These are phyloP conservation scores for Drosophila siamana DNA, from an alignment of 2,888 invertebrate species.

Conservation along the genomic window DNA sequence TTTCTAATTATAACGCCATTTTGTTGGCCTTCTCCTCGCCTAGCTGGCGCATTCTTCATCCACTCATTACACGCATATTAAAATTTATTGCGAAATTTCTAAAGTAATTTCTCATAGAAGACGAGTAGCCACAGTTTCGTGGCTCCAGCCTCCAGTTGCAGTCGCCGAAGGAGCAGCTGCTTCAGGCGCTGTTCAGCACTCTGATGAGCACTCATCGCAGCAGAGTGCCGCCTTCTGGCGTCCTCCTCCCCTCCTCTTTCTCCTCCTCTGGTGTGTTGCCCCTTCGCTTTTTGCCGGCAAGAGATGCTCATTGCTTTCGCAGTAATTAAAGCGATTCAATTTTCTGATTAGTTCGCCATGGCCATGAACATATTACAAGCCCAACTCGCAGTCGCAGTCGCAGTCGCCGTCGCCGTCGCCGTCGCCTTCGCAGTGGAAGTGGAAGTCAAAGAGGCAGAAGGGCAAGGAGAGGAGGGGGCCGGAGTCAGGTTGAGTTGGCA, in stretches of 20 bases:
- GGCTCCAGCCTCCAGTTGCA: conserved; percentile 6
- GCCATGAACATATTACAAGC: conserved; percentile 71
- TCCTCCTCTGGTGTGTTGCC: neutral
- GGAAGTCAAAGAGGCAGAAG: neutral
- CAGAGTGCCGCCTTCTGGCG: conserved; percentile 23
- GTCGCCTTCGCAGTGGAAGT: too few relatives aligned
- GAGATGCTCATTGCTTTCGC: conserved; percentile 81
- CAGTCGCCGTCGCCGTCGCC: too few relatives aligned
- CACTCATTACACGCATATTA: conserved; percentile 81
- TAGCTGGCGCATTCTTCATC: conserved; percentile 64
- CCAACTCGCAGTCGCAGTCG: conserved; percentile 9
- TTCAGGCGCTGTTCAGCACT: conserved; percentile 16
- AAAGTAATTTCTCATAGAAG: conserved; percentile 78
- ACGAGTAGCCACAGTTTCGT: conserved; percentile 57
- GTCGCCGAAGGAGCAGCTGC: conserved; percentile 41
- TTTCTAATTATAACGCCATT: conserved; percentile 71
- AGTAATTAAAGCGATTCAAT: conserved; percentile 85
- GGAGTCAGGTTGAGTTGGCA: conserved; percentile 38
- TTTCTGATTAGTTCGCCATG: conserved; percentile 84
- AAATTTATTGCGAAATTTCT: conserved; percentile 80
- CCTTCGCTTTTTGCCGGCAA: conserved; percentile 30
- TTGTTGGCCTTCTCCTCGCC: conserved; percentile 33
- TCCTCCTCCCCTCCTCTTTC: conserved; percentile 16
- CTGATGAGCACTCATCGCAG: conserved; percentile 58
- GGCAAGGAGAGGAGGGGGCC: neutral